These are phyloP conservation scores for Rapana venosa DNA, from an alignment of 2,888 invertebrate genomes.

Conservation along the genomic window DNA sequence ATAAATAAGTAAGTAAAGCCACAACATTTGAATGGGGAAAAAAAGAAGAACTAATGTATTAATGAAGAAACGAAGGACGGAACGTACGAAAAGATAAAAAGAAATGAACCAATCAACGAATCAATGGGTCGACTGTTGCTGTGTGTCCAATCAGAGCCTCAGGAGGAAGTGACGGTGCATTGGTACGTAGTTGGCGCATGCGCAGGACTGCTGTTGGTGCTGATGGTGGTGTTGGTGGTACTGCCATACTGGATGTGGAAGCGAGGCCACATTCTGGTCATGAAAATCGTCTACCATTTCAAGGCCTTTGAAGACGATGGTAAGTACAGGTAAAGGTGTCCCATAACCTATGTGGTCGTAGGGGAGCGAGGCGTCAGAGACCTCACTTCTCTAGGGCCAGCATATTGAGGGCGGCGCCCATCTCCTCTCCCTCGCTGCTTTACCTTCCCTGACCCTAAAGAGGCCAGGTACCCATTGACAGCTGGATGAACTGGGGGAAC, in stretches of 20 bases:
- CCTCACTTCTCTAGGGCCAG: too few species aligned
- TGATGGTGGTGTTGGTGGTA: conserved; percentile 53
- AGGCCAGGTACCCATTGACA: too few species aligned
- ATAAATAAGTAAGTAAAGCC: too few species aligned
- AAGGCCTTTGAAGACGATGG: conserved; percentile 68
- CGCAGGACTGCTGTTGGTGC: conserved; percentile 46
- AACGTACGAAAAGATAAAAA: not conserved
- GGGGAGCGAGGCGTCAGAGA: not conserved
- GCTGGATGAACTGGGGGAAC: too few species aligned
- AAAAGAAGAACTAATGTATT: not conserved
- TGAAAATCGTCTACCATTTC: conserved; percentile 67
- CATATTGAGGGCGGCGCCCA: too few species aligned
- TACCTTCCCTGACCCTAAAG: too few species aligned
- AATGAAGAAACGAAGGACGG: not conserved
- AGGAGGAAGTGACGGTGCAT: not conserved
- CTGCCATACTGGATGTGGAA: conserved; percentile 60
- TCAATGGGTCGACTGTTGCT: not conserved
- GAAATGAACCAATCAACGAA: not conserved
- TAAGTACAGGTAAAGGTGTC: too few species aligned
- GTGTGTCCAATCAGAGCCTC: not conserved
- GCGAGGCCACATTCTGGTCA: conserved; percentile 61
- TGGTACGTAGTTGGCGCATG: conserved; percentile 39
- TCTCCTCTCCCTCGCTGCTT: too few species aligned
- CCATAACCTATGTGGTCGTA: not conserved
- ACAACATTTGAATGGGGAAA: not conserved